phyloP scores from a whole-genome alignment of 2,113 vertebrate species.

The Alethe diademata region DNA sequence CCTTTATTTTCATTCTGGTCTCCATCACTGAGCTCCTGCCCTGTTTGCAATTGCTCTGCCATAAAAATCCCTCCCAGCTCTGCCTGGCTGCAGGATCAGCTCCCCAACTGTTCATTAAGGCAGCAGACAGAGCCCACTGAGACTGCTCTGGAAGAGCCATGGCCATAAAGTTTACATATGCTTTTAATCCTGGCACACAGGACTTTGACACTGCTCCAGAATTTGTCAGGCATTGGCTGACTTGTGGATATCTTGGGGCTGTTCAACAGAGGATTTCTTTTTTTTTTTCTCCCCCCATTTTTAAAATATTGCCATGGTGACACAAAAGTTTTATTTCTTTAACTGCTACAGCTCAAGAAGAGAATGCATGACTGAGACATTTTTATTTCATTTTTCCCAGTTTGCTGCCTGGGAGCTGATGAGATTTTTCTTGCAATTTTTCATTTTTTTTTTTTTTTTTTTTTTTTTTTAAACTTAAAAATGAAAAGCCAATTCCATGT shows the following conservation, averaged over 20 bases:
- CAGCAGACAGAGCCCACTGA: slow-evolving; percentile 49
- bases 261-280: neutral
- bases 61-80: neutral
- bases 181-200: slow-evolving; percentile 51
- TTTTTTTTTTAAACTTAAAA: neutral
- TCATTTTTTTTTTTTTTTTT: neutral
- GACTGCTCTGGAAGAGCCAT: neutral
- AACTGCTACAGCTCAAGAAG: neutral
- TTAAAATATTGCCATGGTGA: neutral
- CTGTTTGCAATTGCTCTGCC: neutral
- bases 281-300: rapidly evolving
- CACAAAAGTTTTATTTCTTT: neutral
- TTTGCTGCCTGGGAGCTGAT: neutral
- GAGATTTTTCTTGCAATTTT: slow-evolving; percentile 17
- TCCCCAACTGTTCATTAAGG: slow-evolving; percentile 23
- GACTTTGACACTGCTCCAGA: slow-evolving; percentile 18
- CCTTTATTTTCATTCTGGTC: neutral
- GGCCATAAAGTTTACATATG: slow-evolving; percentile 52
- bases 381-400: neutral
- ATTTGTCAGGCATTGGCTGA: slow-evolving; percentile 49
- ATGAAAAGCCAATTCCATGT: neutral
- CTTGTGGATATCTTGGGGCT: slow-evolving; percentile 28
- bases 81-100: slow-evolving; percentile 21
- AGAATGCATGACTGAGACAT: neutral
- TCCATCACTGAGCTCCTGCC: neutral